Base-by-base conservation (phyloP, 2,113 vertebrate species). In the Actenoides lindsayi region DNA sequence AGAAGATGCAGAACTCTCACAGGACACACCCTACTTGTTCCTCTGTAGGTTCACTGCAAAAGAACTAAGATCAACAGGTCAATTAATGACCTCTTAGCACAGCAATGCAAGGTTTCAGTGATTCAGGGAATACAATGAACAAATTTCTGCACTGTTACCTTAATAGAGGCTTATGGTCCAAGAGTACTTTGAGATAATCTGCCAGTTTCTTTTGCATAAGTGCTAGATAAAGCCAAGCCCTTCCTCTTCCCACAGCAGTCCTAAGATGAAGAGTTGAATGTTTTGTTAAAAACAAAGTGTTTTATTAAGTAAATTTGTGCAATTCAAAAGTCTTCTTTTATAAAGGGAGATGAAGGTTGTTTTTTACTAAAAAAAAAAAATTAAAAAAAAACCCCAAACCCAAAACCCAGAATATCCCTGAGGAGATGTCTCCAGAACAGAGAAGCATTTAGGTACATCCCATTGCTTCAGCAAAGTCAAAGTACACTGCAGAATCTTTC, bases 191-290 rank as follows among this genome's bases (percentile, higher is more conserved):
- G 96, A 99, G 98, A 75, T 99, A 99, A 95, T 99, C 99, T 1
- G 99, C 99, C 84, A 99, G 96, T 94, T 99, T 99, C 98, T 99
- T 99, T 95, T 99, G 99, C 99, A 99, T 99, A 48, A 99, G 98
- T 5, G 99, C 99, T 89, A 99, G 98, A 96, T 99, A 99, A 48
- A 99, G 98, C 99, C 99, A 99, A 23, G 99, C 99, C 93, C 99
- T 98, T 68, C 98, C 99, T 98, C 98, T 98, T 68, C 99, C 99
- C 83, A 99, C 96, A 63, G 99, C 98, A 4, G 99, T 99, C 98
- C 99, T 99, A 94, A 53, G 97, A 97, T 41, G 65, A 51, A 83
- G 96, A 76, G 85, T 57, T 39, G 39, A 35, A 80, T 37, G 20
- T 63, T 84, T 81, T 46, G 56, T 30, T 79, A 81, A 88, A 89